Conservation (phyloP, 1,140 invertebrate species). For the Coelopa frigida region DNA sequence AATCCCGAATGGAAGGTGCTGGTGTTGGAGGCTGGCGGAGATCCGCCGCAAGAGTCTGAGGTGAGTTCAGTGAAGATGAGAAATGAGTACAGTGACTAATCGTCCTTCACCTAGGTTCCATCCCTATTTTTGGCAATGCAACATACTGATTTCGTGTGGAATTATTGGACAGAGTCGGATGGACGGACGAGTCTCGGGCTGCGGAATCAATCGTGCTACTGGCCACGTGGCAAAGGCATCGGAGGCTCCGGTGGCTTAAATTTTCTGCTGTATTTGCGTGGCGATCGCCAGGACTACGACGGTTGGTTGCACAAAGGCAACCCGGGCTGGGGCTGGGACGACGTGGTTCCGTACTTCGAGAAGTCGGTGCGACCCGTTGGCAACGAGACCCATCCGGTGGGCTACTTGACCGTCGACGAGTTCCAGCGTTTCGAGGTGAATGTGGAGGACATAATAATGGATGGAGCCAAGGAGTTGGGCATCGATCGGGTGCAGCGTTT, state of each 20-base stretch:
- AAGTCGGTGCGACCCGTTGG: conserved; percentile 37
- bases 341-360: conserved; percentile 61
- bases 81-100: neutral
- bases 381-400: conserved; percentile 33
- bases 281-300: conserved; percentile 53
- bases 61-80: conserved; percentile 17
- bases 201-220: conserved; percentile 45
- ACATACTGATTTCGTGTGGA: conserved; percentile 15
- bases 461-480: conserved; percentile 27
- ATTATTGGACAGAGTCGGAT: conserved; percentile 16
- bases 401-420: conserved; percentile 6
- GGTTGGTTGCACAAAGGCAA: conserved; percentile 55
- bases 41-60: conserved; percentile 45
- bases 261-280: conserved; percentile 62
- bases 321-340: conserved; percentile 55
- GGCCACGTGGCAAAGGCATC: conserved; percentile 54
- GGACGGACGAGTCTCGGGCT: conserved; percentile 13
- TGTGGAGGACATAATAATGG: conserved; percentile 6
- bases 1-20: conserved; percentile 46
- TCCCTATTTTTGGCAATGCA: neutral
- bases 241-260: conserved; percentile 61
- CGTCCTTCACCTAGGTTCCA: conserved; percentile 5
- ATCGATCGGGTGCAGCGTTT: conserved; percentile 50
- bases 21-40: conserved; percentile 53
- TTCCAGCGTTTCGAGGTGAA: conserved; percentile 8